Evolutionary conservation across 2,888 invertebrate species (phyloP), one percentile per base, ranked within the genome.

Genomic region (Carterocephalus palaemon): DNA sequence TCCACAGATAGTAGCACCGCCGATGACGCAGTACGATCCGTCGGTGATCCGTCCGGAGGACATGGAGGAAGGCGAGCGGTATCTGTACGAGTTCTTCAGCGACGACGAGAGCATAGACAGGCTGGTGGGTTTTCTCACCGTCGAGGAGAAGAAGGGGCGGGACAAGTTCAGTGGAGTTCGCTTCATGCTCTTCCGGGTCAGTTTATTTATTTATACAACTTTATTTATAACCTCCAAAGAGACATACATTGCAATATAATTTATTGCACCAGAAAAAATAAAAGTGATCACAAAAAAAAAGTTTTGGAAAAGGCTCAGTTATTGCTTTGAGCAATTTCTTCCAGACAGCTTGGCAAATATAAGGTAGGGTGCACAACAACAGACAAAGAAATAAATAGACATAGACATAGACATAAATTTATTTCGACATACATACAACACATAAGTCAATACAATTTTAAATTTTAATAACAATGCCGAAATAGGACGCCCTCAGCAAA

Each of bases 91-190:
- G 22, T 93, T 92, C 65, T 95, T 96, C 73, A 86, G 64, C 0
- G 81, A 92, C 54, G 75, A 89, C 6, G 82, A 85, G 0, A 93
- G 92, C 66, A 81, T 97, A 0, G 89, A 91, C 12, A 90, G 90
- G 51, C 81, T 97, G 6, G 86, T 96, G 1, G 81, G 88, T 6
- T 94, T 91, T 73, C 88, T 93, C 48, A 91, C 94, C 0, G 82
- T 95, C 33, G 97, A 97, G 65, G 96, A 95, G 62, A 93, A 94
- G 70, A 96, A 96, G 64, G 95, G 93, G 13, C 91, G 90, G 48
- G 95, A 96, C 65, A 92, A 92, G 67, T 96, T 96, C 67, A 92
- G 90, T 59, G 87, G 88, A 1, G 87, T 88, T 32, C 83, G 92
- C 36, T 93, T 91, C 72, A 79, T 89, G 6, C 73, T 96, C 46